phyloP scores from a whole-genome alignment of 2,113 vertebrate genomes.

The Vidua chalybeata region DNA sequence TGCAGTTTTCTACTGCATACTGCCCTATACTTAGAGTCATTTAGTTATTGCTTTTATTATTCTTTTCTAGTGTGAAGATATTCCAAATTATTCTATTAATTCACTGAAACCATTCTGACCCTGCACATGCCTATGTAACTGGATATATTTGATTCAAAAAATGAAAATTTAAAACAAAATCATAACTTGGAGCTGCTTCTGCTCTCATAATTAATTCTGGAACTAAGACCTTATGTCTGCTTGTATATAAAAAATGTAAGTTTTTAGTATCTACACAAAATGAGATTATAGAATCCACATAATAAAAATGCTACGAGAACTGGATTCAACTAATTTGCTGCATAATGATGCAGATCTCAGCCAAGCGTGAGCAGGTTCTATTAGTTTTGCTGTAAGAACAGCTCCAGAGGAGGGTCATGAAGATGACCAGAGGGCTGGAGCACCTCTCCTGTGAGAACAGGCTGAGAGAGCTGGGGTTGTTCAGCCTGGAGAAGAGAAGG shows the following conservation, averaged over 20 bases:
- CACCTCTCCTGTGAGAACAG: neutral
- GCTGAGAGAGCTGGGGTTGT: neutral
- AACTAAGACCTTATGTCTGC: neutral
- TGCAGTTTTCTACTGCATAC: neutral
- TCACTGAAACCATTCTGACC: neutral
- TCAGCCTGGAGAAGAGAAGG: neutral
- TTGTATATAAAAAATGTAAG: neutral
- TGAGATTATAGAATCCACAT: neutral
- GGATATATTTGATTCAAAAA: neutral
- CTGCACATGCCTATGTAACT: neutral
- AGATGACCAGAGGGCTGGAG: neutral
- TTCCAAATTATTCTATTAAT: neutral
- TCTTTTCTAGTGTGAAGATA: neutral
- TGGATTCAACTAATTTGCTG: neutral
- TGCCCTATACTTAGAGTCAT: neutral
- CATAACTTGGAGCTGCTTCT: neutral
- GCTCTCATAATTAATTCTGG: neutral
- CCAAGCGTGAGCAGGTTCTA: neutral
- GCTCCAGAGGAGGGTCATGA: neutral
- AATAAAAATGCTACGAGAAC: neutral
- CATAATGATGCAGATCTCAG: neutral
- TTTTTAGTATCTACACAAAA: neutral
- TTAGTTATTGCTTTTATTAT: neutral
- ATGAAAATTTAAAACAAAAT: neutral
- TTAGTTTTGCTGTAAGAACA: neutral